These are phyloP conservation scores for Muscicapa striata DNA, from an alignment of 2,797 vertebrate species.

Conservation along the genomic window DNA sequence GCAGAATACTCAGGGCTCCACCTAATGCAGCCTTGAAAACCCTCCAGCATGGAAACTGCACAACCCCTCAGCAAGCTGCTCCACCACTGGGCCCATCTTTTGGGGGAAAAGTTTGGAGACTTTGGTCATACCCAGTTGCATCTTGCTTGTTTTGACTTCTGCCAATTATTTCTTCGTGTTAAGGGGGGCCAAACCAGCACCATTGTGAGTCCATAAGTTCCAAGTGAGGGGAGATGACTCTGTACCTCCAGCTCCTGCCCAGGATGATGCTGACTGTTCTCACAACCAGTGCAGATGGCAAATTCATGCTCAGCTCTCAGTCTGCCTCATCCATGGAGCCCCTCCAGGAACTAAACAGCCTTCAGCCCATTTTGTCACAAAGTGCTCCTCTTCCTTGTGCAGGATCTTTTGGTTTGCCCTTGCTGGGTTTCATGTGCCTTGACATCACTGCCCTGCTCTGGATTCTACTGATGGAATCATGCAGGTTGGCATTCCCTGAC, in stretches of 20 bases:
- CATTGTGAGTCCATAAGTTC: rapidly evolving
- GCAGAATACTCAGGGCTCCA: background rate
- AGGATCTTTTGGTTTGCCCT: background rate
- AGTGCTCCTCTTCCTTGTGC: background rate
- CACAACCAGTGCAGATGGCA: rapidly evolving
- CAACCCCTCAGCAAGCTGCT: background rate
- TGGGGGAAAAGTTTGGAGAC: background rate
- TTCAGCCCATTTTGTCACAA: rapidly evolving
- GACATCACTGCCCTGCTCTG: background rate
- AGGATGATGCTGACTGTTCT: background rate
- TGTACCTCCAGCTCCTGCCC: background rate
- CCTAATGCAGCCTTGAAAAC: background rate
- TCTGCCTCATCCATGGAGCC: rapidly evolving
- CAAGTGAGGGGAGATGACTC: background rate
- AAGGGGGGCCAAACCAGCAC: rapidly evolving
- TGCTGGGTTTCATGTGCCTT: background rate
- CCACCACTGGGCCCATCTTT: rapidly evolving
- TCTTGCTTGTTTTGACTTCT: background rate
- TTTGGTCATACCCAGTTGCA: background rate
- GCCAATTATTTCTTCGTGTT: background rate
- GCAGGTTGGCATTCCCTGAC: background rate
- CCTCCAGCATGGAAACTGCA: background rate
- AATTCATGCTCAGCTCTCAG: background rate
- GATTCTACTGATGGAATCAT: too few relatives aligned
- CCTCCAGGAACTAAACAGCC: background rate